A percentile compares a stretch with the other conserved stretches of the same genome.
phyloP scores from a whole-genome alignment of 37 sponge, comb jelly and placozoan genomes.

The Cladorhizidae sp. region DNA sequence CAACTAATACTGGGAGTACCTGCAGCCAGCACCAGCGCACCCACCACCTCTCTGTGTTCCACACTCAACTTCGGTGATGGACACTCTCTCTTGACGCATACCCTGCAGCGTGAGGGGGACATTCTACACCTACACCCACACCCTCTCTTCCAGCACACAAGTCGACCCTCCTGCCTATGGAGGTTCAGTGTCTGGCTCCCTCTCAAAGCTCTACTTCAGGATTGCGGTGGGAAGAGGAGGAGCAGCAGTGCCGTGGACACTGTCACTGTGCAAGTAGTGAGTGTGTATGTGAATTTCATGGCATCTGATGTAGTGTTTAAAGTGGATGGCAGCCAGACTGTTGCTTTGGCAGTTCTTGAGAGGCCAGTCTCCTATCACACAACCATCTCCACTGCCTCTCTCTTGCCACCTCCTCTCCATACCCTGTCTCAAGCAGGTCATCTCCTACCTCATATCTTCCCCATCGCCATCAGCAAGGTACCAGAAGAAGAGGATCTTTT shows the following conservation, averaged over 20 bases:
- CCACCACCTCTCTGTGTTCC: neutral
- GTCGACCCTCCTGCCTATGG: slow-evolving; percentile 9
- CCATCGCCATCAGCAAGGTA: neutral
- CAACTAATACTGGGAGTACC: neutral
- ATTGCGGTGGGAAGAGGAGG: neutral
- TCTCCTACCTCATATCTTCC: neutral
- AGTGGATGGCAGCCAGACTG: neutral
- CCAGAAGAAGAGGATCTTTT: neutral
- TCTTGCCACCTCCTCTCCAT: slow-evolving; percentile 6
- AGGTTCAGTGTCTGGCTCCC: slow-evolving; percentile 18
- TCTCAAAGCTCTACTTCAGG: neutral
- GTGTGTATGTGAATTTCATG: neutral
- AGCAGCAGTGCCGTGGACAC: neutral
- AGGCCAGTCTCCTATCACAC: neutral
- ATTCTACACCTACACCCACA: neutral
- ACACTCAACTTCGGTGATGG: neutral
- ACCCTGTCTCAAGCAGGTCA: neutral
- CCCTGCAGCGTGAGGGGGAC: neutral
- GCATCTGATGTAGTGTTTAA: neutral
- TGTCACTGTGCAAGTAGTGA: neutral
- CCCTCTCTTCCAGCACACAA: slow-evolving; percentile 11
- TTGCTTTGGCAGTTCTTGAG: neutral
- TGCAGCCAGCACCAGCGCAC: slow-evolving; percentile 11
- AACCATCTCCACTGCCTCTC: neutral
- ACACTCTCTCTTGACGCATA: neutral